Base-by-base conservation (phyloP, 2,888 invertebrate genomes). In the Bellardia bayeri region DNA sequence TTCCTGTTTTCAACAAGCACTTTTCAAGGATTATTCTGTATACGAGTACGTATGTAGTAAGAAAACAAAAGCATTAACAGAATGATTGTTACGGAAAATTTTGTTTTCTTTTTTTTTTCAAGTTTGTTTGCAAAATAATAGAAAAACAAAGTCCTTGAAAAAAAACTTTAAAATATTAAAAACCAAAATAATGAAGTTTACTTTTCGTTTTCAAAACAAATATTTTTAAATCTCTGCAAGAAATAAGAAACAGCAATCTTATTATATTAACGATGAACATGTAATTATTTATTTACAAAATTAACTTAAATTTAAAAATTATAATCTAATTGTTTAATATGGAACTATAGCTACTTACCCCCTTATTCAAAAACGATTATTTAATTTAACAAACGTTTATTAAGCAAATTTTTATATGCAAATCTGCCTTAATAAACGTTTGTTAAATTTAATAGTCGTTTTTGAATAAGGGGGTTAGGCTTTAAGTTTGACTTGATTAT, bases 11-110 rank as follows among this genome's bases (percentile, higher is more conserved):
- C 11, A 30, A 64, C 30, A 45, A 56, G 61, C 51, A 45, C 40
- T 71, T 76, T 71, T 64, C 23, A 56, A 54, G 83, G 54, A 78
- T 78, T 78, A 71, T 71, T 78, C 37, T 11, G 37, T 54, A 61
- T 11, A 45, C 11, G 4, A 33, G 3, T 79, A 45, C 42, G 30
- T 71, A 13, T 58, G 45, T 13, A 45, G 13, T 45, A 37, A n/a
- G 37, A 58, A 72, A 72, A 83, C 64, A 72, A 66, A 78, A 78
- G 54, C 40, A 54, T 40, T 76, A 63, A 45, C 40, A n/a, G 30
- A 66, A 51, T 40, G 13, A 51, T 69, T 68, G 58, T 68, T 49
- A 58, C 30, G 37, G 30, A 71, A 71, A 14, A 13, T 37, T n/a
- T 71, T 69, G 1, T 30, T 9, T 40, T 49, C 11, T 0, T 33